phyloP scores from a whole-genome alignment of 1,140 invertebrate species.

The Pseudomyrmex sp. region DNA sequence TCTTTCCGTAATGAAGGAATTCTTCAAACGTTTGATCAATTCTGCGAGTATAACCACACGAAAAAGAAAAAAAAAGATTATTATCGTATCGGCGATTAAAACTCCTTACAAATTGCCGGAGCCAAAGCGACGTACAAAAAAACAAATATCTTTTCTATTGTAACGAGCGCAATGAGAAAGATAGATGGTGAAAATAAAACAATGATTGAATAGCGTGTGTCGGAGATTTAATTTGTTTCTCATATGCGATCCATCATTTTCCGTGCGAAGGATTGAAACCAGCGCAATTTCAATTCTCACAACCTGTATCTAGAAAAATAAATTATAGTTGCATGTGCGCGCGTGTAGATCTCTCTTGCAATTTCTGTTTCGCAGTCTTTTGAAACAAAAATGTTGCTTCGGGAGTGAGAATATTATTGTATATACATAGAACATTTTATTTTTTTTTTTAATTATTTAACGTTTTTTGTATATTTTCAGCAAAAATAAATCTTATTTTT shows the following conservation, averaged over 20 bases:
- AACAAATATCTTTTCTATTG: slow-evolving; percentile 57
- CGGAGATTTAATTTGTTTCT: slow-evolving; percentile 26
- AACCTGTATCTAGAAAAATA: too few relatives aligned
- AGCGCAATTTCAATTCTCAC: slow-evolving; percentile 1
- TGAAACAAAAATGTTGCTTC: too few relatives aligned
- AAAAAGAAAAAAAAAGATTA: neutral
- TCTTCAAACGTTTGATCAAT: slow-evolving; percentile 44
- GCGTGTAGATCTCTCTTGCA: too few relatives aligned
- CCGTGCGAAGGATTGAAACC: neutral
- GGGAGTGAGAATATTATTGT: too few relatives aligned
- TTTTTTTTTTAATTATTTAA: too few relatives aligned
- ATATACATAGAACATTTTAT: too few relatives aligned
- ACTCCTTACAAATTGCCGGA: neutral
- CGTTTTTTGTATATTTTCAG: too few relatives aligned
- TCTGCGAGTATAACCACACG: slow-evolving; percentile 6
- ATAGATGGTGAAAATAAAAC: slow-evolving; percentile 43
- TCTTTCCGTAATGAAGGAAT: neutral
- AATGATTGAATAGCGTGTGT: slow-evolving; percentile 54
- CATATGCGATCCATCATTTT: slow-evolving; percentile 20
- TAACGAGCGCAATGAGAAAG: slow-evolving; percentile 21
- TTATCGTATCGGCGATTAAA: slow-evolving; percentile 32
- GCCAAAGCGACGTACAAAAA: slow-evolving; percentile 37
- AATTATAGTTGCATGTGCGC: too few relatives aligned
- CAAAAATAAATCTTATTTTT: too few relatives aligned
- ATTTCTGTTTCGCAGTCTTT: too few relatives aligned